Evolutionary conservation across 1,140 invertebrate species (phyloP).

Genomic region (Arion vulgaris): DNA sequence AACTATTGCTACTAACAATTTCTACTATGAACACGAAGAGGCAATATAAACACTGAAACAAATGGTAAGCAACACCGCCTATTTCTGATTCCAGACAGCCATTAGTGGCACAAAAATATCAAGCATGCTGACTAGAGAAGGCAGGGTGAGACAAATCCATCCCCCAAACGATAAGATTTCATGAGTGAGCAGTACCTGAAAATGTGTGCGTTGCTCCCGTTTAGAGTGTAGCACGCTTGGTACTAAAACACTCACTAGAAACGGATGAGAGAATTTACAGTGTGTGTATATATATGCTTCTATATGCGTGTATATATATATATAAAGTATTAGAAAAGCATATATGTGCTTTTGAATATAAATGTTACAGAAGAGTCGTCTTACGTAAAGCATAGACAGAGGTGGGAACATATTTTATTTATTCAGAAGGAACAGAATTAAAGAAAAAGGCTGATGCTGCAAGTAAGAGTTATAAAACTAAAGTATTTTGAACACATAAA

Average conservation of each 20-base stretch:
- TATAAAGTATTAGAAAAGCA: too few species aligned
- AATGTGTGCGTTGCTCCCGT: neutral
- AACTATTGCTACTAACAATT: neutral
- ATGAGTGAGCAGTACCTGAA: neutral
- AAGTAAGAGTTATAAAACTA: too few species aligned
- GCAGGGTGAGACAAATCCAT: neutral
- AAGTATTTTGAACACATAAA: too few species aligned
- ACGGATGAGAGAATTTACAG: neutral
- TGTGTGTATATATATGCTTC: too few species aligned
- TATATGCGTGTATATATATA: too few species aligned
- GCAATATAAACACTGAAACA: neutral
- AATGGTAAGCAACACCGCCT: slow-evolving; percentile 2
- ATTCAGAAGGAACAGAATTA: too few species aligned
- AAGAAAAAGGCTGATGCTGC: too few species aligned
- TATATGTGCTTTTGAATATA: too few species aligned
- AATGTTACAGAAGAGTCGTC: too few species aligned
- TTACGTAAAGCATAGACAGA: too few species aligned
- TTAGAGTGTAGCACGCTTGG: neutral
- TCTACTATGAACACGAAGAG: neutral
- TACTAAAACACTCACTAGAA: neutral
- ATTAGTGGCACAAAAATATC: slow-evolving; percentile 14
- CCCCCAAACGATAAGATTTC: slow-evolving; percentile 11
- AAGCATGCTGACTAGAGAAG: neutral
- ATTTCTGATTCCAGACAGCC: neutral
- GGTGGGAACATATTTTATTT: too few species aligned